A percentile compares a stretch with the other conserved stretches of the same genome.
These are phyloP conservation scores for Caiman crocodilus DNA, from an alignment of 2,797 vertebrate genomes.

Conservation along the genomic window DNA sequence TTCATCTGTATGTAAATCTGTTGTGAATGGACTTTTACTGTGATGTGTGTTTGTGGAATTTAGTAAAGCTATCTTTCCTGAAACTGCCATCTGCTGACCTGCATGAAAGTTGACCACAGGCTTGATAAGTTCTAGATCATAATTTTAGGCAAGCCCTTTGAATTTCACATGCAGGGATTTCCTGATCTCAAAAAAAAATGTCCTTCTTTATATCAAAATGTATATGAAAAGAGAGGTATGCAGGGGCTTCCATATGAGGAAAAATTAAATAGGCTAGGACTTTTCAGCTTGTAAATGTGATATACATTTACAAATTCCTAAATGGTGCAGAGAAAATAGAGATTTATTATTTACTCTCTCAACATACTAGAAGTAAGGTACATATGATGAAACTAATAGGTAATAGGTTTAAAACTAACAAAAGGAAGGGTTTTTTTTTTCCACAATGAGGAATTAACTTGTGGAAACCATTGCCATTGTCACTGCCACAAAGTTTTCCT, in stretches of 20 bases:
- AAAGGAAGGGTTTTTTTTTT: neutral
- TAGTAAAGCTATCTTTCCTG: slow-evolving; percentile 17
- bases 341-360: too few species aligned
- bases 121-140: slow-evolving; percentile 3
- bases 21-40: slow-evolving; percentile 53
- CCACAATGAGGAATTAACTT: too few species aligned
- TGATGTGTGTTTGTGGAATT: slow-evolving; percentile 12
- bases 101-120: slow-evolving; percentile 54
- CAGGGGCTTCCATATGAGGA: neutral
- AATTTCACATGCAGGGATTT: slow-evolving; percentile 57
- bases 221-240: neutral
- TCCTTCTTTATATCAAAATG: neutral
- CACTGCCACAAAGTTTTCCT: neutral
- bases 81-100: slow-evolving; percentile 29
- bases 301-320: too few species aligned
- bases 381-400: too few species aligned
- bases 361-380: too few species aligned
- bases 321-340: too few species aligned
- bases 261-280: too few species aligned
- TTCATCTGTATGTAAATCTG: slow-evolving; percentile 63
- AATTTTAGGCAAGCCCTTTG: slow-evolving; percentile 33
- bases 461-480: too few species aligned
- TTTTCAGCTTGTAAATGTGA: too few species aligned
- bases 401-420: too few species aligned
- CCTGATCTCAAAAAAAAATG: slow-evolving; percentile 21